These are phyloP conservation scores for Cylas formicarius DNA, from an alignment of 1,140 invertebrate genomes.

Conservation along the genomic window DNA sequence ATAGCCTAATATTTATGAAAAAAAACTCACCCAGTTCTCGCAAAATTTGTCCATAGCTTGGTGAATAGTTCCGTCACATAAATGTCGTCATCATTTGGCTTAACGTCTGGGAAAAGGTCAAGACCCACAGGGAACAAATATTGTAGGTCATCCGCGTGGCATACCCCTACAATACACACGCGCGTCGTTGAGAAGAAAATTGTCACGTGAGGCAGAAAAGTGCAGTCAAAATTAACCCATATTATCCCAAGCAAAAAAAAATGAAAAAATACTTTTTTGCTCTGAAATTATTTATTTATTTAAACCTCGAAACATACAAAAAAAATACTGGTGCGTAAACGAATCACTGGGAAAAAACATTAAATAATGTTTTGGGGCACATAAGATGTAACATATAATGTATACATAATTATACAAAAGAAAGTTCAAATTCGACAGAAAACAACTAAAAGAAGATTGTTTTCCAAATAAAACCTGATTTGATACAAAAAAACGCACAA, in stretches of 20 bases:
- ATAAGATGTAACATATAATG: too few species aligned
- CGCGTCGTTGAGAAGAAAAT: not conserved
- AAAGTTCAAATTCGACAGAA: too few species aligned
- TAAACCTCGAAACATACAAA: not conserved
- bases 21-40: slow-evolving; percentile 56
- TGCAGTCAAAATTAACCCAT: too few species aligned
- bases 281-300: not conserved
- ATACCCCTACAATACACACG: slow-evolving; percentile 54
- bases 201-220: too few species aligned
- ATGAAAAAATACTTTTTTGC: not conserved
- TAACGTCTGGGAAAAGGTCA: slow-evolving; percentile 47
- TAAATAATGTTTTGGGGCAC: too few species aligned
- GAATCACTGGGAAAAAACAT: too few species aligned
- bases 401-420: too few species aligned
- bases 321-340: not conserved
- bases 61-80: slow-evolving; percentile 50
- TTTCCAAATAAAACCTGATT: too few species aligned
- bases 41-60: slow-evolving; percentile 64
- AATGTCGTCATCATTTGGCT: slow-evolving; percentile 44
- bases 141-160: slow-evolving; percentile 66
- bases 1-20: too few species aligned
- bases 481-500: too few species aligned
- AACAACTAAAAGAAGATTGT: too few species aligned
- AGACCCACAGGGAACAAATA: slow-evolving; percentile 62
- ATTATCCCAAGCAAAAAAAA: slow-evolving; percentile 5